Evolutionary conservation across 2,113 vertebrate genomes (phyloP).

Genomic region (Ophthalmotilapia sp.): DNA sequence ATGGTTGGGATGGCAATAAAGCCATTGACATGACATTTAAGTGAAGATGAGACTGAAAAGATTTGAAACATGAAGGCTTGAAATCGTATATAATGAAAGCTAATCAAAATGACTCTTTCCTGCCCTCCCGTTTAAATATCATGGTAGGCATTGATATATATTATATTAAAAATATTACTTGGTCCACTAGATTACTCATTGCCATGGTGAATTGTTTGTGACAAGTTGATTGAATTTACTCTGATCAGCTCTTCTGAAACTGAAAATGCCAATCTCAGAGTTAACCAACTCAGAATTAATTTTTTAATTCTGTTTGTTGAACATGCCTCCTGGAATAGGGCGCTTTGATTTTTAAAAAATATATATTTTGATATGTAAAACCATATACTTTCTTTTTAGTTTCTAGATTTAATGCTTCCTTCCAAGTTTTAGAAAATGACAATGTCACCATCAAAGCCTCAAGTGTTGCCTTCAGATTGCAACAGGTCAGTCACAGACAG

Average conservation of each 20-base stretch:
- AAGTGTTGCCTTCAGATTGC: neutral
- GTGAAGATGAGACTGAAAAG: neutral
- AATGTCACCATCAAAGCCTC: neutral
- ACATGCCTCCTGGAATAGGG: neutral
- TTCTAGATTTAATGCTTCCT: neutral
- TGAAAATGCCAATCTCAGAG: neutral
- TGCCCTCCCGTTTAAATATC: neutral
- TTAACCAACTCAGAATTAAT: neutral
- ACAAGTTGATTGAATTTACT: neutral
- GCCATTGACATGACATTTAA: neutral
- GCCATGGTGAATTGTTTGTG: neutral
- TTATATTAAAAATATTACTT: neutral
- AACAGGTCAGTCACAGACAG: neutral
- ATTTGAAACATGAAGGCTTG: neutral
- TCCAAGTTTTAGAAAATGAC: neutral
- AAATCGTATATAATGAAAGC: neutral
- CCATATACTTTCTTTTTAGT: neutral
- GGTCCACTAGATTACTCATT: neutral
- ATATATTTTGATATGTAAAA: neutral
- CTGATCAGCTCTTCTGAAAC: neutral
- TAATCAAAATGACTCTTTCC: neutral
- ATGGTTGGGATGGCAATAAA: neutral
- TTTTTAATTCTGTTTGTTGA: neutral
- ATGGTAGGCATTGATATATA: neutral
- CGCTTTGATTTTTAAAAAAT: accelerated